Conservation (phyloP, 2,888 invertebrate genomes). For the Phrixothrix hirtus region DNA sequence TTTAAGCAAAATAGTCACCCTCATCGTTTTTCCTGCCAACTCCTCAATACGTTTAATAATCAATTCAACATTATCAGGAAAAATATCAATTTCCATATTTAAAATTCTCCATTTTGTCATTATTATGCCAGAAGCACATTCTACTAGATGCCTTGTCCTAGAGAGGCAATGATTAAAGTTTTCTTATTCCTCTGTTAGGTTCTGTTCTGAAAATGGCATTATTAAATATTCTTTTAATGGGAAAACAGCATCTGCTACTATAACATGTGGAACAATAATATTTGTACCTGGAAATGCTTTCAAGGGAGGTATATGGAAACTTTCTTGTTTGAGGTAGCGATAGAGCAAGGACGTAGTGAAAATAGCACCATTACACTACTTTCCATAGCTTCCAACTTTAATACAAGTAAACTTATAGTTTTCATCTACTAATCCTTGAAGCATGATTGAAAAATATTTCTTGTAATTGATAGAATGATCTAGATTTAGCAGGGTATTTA, state of each 20-base stretch:
- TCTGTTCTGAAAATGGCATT: constrained; percentile 1
- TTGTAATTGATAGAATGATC: constrained; percentile 9
- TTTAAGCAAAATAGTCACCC: too few relatives aligned
- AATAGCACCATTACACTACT: constrained; percentile 6
- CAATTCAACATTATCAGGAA: constrained; percentile 1
- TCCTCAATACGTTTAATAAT: too few relatives aligned
- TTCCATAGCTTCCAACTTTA: constrained; percentile 1
- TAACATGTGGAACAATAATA: too few relatives aligned
- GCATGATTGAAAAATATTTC: constrained; percentile 6
- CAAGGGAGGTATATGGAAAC: not conserved
- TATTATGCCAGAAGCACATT: constrained; percentile 4
- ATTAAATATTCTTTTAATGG: constrained; percentile 7
- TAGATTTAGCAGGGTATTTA: too few relatives aligned
- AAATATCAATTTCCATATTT: constrained; percentile 4
- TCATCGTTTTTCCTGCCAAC: too few relatives aligned
- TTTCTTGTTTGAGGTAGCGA: constrained; percentile 1
- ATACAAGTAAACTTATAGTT: not conserved
- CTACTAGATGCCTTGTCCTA: constrained; percentile 6
- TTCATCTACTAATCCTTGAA: constrained; percentile 6
- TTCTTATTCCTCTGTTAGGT: constrained; percentile 1
- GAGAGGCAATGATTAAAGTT: constrained; percentile 4
- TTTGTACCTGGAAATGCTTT: constrained; percentile 1
- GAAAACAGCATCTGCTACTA: constrained; percentile 5
- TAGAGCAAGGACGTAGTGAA: constrained; percentile 4
- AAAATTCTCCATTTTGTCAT: constrained; percentile 6